These are phyloP conservation scores for Eleutherodactylus coqui DNA, from an alignment of 2,797 vertebrate species.

Conservation along the genomic window DNA sequence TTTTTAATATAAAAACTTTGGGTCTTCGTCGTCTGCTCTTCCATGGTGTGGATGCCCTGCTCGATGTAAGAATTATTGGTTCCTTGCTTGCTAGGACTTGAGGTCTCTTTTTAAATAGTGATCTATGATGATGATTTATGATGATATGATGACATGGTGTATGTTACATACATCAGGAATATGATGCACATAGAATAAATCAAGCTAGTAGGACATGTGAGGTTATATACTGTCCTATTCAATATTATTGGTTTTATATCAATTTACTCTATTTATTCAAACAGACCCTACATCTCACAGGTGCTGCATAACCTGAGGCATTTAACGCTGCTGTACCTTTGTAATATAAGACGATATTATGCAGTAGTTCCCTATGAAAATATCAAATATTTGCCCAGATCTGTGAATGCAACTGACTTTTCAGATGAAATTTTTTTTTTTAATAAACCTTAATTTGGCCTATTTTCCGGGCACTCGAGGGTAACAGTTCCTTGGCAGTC, in stretches of 20 bases:
- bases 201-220: neutral
- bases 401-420: neutral
- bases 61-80: no score
- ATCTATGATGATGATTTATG: no score
- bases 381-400: neutral
- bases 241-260: neutral
- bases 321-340: neutral
- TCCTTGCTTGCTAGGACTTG: no score
- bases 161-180: no score
- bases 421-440: neutral
- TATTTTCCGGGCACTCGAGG: neutral
- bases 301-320: no score
- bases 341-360: neutral
- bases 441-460: neutral
- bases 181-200: neutral
- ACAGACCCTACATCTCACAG: no score
- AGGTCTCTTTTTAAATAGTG: no score
- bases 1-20: no score
- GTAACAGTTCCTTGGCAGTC: conserved; percentile 35
- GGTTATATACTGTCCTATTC: neutral
- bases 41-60: no score
- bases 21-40: no score
- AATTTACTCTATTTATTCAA: no score
- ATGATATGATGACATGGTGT: no score
- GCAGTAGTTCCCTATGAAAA: neutral